phyloP scores from a whole-genome alignment of 2,888 invertebrate genomes.

The Micoletzkya japonica region DNA sequence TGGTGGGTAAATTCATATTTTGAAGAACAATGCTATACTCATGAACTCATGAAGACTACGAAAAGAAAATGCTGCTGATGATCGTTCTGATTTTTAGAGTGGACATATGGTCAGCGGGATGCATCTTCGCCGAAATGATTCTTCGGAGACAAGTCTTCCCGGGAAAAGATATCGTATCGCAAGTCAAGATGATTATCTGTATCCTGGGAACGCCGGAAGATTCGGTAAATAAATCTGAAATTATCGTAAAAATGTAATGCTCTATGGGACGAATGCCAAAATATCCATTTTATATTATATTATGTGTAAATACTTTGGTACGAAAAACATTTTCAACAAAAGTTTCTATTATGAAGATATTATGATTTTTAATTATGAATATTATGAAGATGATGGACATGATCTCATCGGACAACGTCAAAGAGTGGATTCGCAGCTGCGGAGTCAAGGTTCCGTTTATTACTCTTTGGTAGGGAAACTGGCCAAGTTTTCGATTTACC shows the following conservation, averaged over 20 bases:
- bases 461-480: not conserved
- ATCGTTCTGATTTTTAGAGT: slow-evolving; percentile 56
- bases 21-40: too few species aligned
- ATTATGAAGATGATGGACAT: slow-evolving; percentile 52
- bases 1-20: too few species aligned
- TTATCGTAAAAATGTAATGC: too few species aligned
- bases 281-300: too few species aligned
- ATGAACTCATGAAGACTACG: not conserved
- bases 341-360: too few species aligned
- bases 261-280: too few species aligned
- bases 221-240: slow-evolving; percentile 41
- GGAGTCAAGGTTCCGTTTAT: slow-evolving; percentile 33
- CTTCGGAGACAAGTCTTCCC: slow-evolving; percentile 68
- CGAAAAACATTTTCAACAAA: too few species aligned
- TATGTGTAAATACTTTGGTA: too few species aligned
- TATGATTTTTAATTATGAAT: too few species aligned
- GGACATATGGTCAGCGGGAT: slow-evolving; percentile 69
- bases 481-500: too few species aligned
- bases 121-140: slow-evolving; percentile 69
- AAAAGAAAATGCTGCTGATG: not conserved
- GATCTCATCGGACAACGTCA: slow-evolving; percentile 64
- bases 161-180: slow-evolving; percentile 51
- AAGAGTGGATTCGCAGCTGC: slow-evolving; percentile 61
- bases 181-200: slow-evolving; percentile 64
- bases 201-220: slow-evolving; percentile 66